Conservation (phyloP, 2,113 vertebrate species). For the Dasyprocta punctata region DNA sequence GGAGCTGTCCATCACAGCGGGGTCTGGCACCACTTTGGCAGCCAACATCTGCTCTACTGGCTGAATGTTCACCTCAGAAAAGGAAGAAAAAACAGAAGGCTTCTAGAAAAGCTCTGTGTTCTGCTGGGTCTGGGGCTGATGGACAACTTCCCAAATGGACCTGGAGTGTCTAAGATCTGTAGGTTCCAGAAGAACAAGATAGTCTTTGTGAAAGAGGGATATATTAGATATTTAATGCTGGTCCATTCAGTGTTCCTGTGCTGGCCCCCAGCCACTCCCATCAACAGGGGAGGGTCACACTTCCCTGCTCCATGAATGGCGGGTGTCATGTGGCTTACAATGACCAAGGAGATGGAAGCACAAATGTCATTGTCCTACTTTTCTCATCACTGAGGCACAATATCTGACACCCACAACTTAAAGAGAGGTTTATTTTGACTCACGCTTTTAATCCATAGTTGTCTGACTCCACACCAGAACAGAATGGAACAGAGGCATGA, state of each 20-base stretch:
- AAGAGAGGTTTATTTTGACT: neutral
- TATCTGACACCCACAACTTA: neutral
- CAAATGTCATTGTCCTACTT: neutral
- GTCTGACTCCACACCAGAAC: neutral
- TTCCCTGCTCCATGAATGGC: neutral
- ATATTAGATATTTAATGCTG: neutral
- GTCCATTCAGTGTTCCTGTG: neutral
- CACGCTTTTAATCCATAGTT: neutral
- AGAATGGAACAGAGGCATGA: neutral
- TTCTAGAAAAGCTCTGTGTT: neutral
- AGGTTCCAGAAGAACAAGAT: neutral
- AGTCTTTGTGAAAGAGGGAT: neutral
- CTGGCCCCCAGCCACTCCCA: neutral
- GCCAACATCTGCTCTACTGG: slow-evolving; percentile 50
- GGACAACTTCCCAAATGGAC: neutral
- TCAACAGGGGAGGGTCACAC: accelerated
- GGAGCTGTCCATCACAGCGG: slow-evolving; percentile 62
- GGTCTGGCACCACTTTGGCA: slow-evolving; percentile 2
- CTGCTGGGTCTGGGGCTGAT: neutral
- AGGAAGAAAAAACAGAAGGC: neutral
- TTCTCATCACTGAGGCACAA: neutral
- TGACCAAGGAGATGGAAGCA: neutral
- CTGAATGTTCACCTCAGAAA: neutral
- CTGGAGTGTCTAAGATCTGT: neutral
- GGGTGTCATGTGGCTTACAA: neutral